Conservation (phyloP, 2,113 vertebrate species). For the Pomatorhinus ruficollis region DNA sequence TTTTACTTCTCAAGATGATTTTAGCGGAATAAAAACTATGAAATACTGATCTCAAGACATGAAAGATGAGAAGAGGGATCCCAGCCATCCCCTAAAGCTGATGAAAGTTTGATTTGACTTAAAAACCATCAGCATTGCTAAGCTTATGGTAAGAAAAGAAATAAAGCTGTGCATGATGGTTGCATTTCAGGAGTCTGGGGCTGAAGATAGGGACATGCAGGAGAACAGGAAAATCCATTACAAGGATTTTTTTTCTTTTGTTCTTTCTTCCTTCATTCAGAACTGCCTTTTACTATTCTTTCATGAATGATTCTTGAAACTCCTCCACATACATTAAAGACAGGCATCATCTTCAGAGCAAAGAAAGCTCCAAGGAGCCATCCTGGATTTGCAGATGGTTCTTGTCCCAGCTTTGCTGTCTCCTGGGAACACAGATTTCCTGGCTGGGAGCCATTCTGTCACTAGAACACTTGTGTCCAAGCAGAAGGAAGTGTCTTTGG, state of each 20-base stretch:
- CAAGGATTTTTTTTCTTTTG: neutral
- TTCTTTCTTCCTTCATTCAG: neutral
- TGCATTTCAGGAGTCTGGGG: neutral
- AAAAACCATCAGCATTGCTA: neutral
- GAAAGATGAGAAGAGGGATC: neutral
- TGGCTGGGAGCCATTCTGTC: neutral
- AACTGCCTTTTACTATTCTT: neutral
- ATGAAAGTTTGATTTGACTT: neutral
- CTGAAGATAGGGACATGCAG: neutral
- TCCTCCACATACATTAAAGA: neutral
- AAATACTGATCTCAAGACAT: neutral
- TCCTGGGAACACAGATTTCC: neutral
- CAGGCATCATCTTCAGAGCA: neutral
- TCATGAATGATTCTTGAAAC: neutral
- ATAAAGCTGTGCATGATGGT: neutral
- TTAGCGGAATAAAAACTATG: constrained; percentile 10
- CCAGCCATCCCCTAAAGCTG: neutral
- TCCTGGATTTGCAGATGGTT: neutral
- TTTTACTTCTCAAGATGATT: neutral
- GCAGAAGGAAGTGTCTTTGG: neutral
- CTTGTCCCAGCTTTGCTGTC: neutral
- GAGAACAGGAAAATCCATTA: neutral
- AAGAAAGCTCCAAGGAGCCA: neutral
- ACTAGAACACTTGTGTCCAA: neutral
- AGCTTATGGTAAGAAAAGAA: neutral